Evolutionary conservation across 2,113 vertebrate species (phyloP).

Genomic region (Vombatus ursinus): DNA sequence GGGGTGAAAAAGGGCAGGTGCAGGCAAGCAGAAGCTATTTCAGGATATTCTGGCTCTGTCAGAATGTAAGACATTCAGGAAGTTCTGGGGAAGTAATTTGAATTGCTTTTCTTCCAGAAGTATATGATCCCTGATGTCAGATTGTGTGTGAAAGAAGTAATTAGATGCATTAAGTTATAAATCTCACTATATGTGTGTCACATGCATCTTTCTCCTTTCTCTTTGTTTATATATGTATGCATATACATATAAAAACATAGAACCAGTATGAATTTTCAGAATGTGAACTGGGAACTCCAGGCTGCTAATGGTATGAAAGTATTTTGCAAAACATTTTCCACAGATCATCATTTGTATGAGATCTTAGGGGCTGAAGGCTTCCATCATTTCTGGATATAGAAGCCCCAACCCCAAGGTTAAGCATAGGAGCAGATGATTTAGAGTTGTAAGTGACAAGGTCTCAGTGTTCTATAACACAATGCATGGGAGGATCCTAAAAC

Average conservation of each 20-base stretch:
- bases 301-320: not conserved
- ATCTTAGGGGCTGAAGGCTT: not conserved
- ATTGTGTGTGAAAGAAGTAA: not conserved
- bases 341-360: not conserved
- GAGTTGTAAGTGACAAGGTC: not conserved
- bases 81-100: not conserved
- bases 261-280: not conserved
- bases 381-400: not conserved
- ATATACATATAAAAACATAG: not conserved
- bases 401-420: not conserved
- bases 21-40: not conserved
- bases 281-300: accelerated
- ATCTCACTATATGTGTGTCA: not conserved
- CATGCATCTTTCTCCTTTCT: not conserved
- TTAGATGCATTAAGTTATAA: not conserved
- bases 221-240: not conserved
- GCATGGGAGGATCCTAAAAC: not conserved
- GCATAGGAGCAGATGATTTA: not conserved
- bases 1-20: not conserved
- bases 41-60: not conserved
- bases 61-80: not conserved
- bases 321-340: not conserved
- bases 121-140: not conserved
- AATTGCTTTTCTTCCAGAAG: not conserved
- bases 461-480: not conserved